Conservation (phyloP, 1,140 invertebrate genomes). For the Tetramorium simillimum region DNA sequence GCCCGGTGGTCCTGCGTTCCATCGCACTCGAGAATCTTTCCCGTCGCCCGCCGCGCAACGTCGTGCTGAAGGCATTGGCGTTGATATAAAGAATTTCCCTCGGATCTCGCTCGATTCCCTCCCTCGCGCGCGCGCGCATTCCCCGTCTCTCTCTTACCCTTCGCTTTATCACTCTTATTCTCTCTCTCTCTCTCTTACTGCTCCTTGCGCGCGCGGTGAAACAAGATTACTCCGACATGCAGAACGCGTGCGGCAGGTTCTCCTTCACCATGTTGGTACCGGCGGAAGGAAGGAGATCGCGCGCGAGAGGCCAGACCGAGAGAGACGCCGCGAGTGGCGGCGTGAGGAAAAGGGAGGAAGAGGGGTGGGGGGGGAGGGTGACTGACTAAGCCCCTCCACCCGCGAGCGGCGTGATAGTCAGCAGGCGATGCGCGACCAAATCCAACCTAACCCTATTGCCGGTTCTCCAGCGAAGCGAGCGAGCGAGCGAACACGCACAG, state of each 20-base stretch:
- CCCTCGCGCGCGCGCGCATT: conserved; percentile 18
- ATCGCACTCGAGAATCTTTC: conserved; percentile 69
- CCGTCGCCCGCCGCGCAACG: conserved; percentile 4
- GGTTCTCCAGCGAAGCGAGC: conserved; percentile 78
- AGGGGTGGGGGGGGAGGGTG: too few relatives aligned
- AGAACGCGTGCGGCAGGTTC: conserved; percentile 66
- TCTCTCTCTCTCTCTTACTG: conserved; percentile 31
- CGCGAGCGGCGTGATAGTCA: conserved; percentile 77
- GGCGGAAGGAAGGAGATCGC: conserved; percentile 47
- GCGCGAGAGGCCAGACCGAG: not conserved
- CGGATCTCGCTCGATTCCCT: conserved; percentile 66
- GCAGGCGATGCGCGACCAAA: conserved; percentile 79
- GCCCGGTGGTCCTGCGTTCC: conserved; percentile 40
- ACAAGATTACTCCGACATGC: conserved; percentile 80
- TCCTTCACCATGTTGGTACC: conserved; percentile 53
- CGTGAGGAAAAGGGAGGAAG: conserved; percentile 23
- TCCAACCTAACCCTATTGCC: conserved; percentile 80
- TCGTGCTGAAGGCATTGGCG: conserved; percentile 60
- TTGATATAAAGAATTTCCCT: conserved; percentile 80
- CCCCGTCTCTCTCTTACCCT: conserved; percentile 44
- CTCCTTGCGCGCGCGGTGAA: conserved; percentile 69
- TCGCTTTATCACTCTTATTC: conserved; percentile 24
- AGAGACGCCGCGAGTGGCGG: not conserved
- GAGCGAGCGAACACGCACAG: conserved; percentile 59
- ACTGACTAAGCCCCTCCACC: conserved; percentile 64